These are phyloP conservation scores for Pao palembangensis DNA, from an alignment of 2,113 vertebrate species.

Conservation along the genomic window DNA sequence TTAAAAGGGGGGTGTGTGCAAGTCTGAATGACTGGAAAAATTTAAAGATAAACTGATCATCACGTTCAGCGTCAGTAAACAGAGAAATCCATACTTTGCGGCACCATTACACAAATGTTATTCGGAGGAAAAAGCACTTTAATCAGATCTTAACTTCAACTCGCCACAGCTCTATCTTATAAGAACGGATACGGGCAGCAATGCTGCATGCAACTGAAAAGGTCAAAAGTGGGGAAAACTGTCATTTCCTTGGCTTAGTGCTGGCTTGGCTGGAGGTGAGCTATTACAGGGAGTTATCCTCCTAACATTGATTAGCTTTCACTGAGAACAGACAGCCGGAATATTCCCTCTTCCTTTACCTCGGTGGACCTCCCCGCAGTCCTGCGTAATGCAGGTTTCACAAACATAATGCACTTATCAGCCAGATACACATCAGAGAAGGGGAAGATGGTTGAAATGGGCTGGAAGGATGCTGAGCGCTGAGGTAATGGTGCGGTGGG, in stretches of 20 bases:
- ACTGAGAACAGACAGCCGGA: conserved; percentile 55
- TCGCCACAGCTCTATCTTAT: background rate
- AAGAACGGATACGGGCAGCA: conserved; percentile 14
- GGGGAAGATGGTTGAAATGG: conserved; percentile 42
- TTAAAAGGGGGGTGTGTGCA: conserved; percentile 1
- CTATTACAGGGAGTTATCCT: conserved; percentile 45
- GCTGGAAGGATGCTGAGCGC: conserved; percentile 34
- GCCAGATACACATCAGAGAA: conserved; percentile 51
- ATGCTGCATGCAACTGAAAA: conserved; percentile 36
- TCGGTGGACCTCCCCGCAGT: conserved; percentile 21
- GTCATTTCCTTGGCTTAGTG: conserved; percentile 54
- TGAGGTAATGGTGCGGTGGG: conserved; percentile 40
- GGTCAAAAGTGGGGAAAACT: conserved; percentile 45
- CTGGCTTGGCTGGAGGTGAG: conserved; percentile 45
- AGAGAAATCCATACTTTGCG: conserved; percentile 6
- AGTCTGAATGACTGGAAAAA: conserved; percentile 3
- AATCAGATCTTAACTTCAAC: background rate
- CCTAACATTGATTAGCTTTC: conserved; percentile 70
- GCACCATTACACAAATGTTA: background rate
- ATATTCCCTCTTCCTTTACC: conserved; percentile 35
- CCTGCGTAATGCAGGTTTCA: conserved; percentile 24
- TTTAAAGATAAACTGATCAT: conserved; percentile 8
- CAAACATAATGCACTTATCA: conserved; percentile 46
- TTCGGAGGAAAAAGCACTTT: conserved; percentile 1
- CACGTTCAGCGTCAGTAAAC: conserved; percentile 6